phyloP scores from a whole-genome alignment of 30 jellyfish, hydroid and myxozoan genomes.

The Clytia hemisphaerica region DNA sequence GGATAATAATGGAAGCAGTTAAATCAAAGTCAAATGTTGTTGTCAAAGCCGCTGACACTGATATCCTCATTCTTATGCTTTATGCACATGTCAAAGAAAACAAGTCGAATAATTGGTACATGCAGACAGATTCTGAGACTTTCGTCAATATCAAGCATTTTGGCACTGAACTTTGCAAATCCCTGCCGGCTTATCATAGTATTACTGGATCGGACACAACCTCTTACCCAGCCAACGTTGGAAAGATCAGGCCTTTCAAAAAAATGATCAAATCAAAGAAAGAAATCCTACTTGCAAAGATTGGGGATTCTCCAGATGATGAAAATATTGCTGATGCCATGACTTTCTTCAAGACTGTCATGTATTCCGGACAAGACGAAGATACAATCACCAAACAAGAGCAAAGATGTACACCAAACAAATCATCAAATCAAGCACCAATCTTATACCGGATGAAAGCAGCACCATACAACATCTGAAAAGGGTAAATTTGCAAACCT shows the following conservation, averaged over 20 bases:
- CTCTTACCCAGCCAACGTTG: neutral
- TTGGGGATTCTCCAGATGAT: neutral
- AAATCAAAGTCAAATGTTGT: neutral
- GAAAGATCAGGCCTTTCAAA: neutral
- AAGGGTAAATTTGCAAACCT: too few species aligned
- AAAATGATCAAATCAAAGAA: neutral
- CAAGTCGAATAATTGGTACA: neutral
- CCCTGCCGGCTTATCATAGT: neutral
- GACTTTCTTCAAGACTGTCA: neutral
- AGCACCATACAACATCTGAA: too few species aligned
- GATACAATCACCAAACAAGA: neutral
- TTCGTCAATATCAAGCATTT: neutral
- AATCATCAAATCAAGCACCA: too few species aligned
- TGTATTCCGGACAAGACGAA: neutral
- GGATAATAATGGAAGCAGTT: neutral
- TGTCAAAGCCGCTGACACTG: constrained; percentile 14
- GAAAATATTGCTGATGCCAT: neutral
- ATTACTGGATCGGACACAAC: neutral
- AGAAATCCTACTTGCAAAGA: neutral
- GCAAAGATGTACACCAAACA: too few species aligned
- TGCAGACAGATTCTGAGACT: neutral
- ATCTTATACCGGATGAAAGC: too few species aligned
- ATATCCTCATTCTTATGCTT: neutral
- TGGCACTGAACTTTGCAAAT: neutral
- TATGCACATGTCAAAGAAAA: neutral